Conservation (phyloP, 2,113 vertebrate genomes). For the Oplegnathus fasciatus region DNA sequence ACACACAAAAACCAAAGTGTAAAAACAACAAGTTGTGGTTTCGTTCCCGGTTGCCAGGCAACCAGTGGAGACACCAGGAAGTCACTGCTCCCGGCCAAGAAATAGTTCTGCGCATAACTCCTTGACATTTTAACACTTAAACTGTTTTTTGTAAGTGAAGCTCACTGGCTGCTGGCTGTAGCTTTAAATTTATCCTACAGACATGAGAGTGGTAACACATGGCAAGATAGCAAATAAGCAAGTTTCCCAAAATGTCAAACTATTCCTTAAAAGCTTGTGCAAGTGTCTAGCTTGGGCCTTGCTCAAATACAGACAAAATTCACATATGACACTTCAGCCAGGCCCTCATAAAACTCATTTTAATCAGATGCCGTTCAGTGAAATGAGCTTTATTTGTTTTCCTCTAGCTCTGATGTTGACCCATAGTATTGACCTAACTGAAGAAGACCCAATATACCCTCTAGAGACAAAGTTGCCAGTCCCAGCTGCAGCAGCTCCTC, state of each 20-base stretch:
- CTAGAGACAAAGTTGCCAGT: constrained; percentile 23
- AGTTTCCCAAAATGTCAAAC: not conserved
- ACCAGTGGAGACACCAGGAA: not conserved
- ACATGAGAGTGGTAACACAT: not conserved
- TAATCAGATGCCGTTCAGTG: not conserved
- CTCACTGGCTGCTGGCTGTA: not conserved
- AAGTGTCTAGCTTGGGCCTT: not conserved
- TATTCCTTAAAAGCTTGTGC: not conserved
- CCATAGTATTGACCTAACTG: not conserved
- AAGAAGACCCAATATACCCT: constrained; percentile 3
- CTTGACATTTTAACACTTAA: not conserved
- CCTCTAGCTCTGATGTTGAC: not conserved
- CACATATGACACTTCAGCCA: not conserved
- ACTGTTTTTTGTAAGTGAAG: too few species aligned
- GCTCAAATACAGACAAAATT: not conserved
- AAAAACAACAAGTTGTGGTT: not conserved
- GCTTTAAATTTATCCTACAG: not conserved
- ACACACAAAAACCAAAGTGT: not conserved
- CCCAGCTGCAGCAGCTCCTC: constrained; percentile 60
- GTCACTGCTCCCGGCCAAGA: not conserved
- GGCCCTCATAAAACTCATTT: not conserved
- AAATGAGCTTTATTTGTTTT: not conserved
- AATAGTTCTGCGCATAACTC: not conserved
- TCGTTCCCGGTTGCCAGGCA: not conserved
- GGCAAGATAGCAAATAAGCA: not conserved